Conservation (phyloP, 2,888 invertebrate species). For the Cephus pygmeus region DNA sequence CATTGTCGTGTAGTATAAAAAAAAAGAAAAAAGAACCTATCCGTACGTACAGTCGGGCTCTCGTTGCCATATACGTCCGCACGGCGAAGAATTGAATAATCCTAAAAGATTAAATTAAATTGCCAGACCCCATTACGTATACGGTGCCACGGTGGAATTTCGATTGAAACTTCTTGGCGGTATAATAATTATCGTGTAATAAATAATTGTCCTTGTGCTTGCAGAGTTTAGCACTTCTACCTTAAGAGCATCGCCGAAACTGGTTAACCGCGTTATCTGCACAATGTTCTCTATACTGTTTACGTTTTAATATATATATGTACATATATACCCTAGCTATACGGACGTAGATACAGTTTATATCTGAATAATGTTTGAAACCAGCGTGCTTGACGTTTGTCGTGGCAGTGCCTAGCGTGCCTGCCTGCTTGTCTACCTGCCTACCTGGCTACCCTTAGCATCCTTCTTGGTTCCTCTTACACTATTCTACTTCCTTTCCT, state of each 20-base stretch:
- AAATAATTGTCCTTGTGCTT: not conserved
- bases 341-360: not conserved
- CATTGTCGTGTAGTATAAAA: not conserved
- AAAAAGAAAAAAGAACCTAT: not conserved
- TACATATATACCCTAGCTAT: not conserved
- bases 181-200: not conserved
- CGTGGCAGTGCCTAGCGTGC: slow-evolving; percentile 26
- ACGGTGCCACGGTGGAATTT: not conserved
- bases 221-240: not conserved
- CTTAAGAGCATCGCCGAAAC: not conserved
- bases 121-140: not conserved
- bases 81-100: not conserved
- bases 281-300: not conserved
- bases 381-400: slow-evolving; percentile 39
- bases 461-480: slow-evolving; percentile 10
- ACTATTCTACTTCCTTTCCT: not conserved
- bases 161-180: not conserved
- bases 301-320: not conserved
- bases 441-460: not conserved
- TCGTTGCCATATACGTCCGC: not conserved
- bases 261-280: not conserved
- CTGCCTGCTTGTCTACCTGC: slow-evolving; percentile 1
- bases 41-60: not conserved
- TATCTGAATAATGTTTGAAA: slow-evolving; percentile 52
- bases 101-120: not conserved